phyloP scores from a whole-genome alignment of 2,113 vertebrate species.

The Pseudonaja textilis region DNA sequence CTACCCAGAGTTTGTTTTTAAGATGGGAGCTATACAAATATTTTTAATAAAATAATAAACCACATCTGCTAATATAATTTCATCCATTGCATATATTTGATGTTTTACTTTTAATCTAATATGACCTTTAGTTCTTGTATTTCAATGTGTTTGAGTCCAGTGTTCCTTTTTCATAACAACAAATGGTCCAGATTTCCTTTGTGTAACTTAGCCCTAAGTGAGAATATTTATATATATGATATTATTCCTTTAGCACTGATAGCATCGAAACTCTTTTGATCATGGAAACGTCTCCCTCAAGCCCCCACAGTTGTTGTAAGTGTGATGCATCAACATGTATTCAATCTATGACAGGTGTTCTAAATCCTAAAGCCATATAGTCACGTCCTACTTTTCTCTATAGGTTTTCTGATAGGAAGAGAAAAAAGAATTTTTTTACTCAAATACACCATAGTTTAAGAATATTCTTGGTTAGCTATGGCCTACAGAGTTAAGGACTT shows the following conservation, averaged over 20 bases:
- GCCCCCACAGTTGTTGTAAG: background rate
- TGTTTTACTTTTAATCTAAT: background rate
- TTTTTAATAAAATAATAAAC: background rate
- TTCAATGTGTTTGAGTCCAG: conserved; percentile 4
- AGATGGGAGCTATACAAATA: background rate
- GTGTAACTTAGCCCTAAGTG: background rate
- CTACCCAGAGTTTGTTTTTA: background rate
- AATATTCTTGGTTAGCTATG: background rate
- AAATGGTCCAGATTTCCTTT: conserved; percentile 55
- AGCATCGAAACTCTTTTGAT: background rate
- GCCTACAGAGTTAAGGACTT: background rate
- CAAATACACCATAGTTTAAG: background rate
- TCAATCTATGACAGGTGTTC: background rate
- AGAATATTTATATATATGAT: background rate
- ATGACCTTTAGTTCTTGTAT: conserved; percentile 41
- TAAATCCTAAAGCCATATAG: background rate
- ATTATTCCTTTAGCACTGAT: background rate
- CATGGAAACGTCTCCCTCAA: background rate
- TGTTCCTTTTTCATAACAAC: background rate
- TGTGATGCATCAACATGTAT: background rate
- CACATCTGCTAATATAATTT: background rate
- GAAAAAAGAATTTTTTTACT: conserved; percentile 46
- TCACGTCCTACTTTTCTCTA: conserved; percentile 7
- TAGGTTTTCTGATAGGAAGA: conserved; percentile 41
- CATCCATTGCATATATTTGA: background rate